phyloP scores from a whole-genome alignment of 2,113 vertebrate genomes.

The Crocuta crocuta region DNA sequence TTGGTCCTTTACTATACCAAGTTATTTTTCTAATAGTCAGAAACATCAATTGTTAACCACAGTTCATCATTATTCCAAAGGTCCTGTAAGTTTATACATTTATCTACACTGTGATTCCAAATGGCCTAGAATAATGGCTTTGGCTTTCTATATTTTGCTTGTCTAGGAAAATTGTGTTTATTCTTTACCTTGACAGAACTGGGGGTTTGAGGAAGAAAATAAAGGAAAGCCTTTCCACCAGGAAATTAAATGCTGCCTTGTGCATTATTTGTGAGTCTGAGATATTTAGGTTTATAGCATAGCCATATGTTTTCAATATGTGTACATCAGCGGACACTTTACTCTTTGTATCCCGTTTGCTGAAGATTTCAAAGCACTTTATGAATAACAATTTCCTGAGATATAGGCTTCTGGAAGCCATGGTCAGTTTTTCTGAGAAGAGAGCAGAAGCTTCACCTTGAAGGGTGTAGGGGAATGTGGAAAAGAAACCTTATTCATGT shows the following conservation, averaged over 20 bases:
- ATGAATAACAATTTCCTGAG: constrained; percentile 59
- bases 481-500: not conserved
- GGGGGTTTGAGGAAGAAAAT: constrained; percentile 47
- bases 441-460: not conserved
- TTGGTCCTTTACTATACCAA: rapidly evolving
- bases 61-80: not conserved
- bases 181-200: constrained; percentile 47
- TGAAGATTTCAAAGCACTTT: constrained; percentile 56
- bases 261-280: constrained; percentile 16
- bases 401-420: constrained; percentile 32
- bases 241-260: constrained; percentile 59
- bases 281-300: not conserved
- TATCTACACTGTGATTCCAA: not conserved
- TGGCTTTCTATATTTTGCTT: not conserved
- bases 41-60: not conserved
- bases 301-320: constrained; percentile 57
- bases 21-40: not conserved
- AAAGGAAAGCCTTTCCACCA: constrained; percentile 43
- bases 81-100: not conserved
- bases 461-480: not conserved
- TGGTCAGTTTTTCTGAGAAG: not conserved
- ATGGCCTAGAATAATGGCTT: constrained; percentile 27
- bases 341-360: not conserved
- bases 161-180: constrained; percentile 33
- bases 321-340: constrained; percentile 8